These are phyloP conservation scores for Pachycephala philippinensis DNA, from an alignment of 2,113 vertebrate genomes.

Conservation along the genomic window DNA sequence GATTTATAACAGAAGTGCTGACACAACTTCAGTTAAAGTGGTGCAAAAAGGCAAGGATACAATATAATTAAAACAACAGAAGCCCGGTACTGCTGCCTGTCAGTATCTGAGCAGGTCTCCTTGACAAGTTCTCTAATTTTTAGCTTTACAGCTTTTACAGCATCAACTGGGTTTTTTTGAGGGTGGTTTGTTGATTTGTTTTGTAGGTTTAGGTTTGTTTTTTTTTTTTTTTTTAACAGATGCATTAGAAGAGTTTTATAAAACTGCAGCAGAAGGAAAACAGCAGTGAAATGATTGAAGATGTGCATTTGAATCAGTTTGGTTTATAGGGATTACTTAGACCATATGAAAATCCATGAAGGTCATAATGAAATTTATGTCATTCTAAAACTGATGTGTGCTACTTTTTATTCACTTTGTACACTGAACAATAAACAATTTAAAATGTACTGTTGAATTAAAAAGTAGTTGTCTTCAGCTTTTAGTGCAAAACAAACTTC, in stretches of 20 bases:
- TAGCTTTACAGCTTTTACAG: slow-evolving; percentile 30
- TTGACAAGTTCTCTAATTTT: slow-evolving; percentile 57
- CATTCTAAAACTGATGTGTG: slow-evolving; percentile 56
- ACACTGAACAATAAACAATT: slow-evolving; percentile 34
- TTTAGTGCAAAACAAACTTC: neutral
- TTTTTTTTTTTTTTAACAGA: neutral
- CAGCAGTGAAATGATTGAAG: slow-evolving; percentile 64
- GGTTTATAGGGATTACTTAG: slow-evolving; percentile 69
- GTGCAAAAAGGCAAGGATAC: neutral
- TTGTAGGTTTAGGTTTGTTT: neutral
- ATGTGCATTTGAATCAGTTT: slow-evolving; percentile 64
- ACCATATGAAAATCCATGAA: slow-evolving; percentile 68
- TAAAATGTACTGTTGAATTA: slow-evolving; percentile 32
- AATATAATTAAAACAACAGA: slow-evolving; percentile 57
- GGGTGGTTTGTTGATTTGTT: neutral
- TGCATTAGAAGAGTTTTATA: slow-evolving; percentile 49
- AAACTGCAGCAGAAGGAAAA: slow-evolving; percentile 51
- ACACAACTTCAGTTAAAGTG: neutral
- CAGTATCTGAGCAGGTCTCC: slow-evolving; percentile 30
- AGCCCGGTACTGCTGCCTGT: neutral
- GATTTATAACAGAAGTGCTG: neutral
- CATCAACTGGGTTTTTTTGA: neutral
- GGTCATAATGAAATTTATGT: slow-evolving; percentile 70
- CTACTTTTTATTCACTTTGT: slow-evolving; percentile 62
- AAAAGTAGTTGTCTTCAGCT: slow-evolving; percentile 33